A percentile compares a stretch with the other conserved stretches of the same genome.
These are phyloP conservation scores for Deilephila porcellus DNA, from an alignment of 2,888 invertebrate genomes.

Conservation along the genomic window DNA sequence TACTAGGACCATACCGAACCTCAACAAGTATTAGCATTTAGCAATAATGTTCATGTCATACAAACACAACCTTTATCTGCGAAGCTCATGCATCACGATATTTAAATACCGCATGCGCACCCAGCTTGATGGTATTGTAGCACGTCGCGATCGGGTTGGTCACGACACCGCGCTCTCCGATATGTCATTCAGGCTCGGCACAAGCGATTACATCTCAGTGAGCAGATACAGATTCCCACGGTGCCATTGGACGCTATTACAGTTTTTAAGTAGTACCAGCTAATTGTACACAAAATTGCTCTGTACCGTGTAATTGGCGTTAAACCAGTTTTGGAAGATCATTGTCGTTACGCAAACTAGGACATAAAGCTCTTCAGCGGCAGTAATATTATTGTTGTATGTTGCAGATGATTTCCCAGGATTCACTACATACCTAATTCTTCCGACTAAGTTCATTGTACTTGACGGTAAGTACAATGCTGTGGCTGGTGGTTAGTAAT, in stretches of 20 bases:
- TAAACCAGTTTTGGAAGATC: neutral
- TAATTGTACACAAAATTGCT: slow-evolving; percentile 7
- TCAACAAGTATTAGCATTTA: too few species aligned
- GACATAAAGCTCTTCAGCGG: neutral
- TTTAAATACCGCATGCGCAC: neutral
- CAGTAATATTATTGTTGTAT: neutral
- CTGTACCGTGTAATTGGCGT: slow-evolving; percentile 9
- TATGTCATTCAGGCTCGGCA: slow-evolving; percentile 58
- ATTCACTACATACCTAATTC: neutral
- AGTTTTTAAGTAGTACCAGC: neutral
- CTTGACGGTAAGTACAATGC: neutral
- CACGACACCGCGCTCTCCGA: slow-evolving; percentile 59
- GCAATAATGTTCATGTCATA: too few species aligned
- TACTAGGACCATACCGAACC: too few species aligned
- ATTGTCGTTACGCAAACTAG: neutral
- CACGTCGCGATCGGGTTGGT: slow-evolving; percentile 37
- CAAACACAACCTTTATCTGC: neutral
- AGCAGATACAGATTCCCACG: slow-evolving; percentile 59
- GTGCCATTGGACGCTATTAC: slow-evolving; percentile 36
- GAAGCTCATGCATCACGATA: neutral
- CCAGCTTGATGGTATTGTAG: neutral
- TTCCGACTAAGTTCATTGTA: too few species aligned
- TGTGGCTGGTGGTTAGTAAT: neutral
- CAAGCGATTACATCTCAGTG: slow-evolving; percentile 56
- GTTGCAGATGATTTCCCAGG: neutral